Evolutionary conservation across 2,113 vertebrate species (phyloP).

Genomic region (Nettapus auritus): DNA sequence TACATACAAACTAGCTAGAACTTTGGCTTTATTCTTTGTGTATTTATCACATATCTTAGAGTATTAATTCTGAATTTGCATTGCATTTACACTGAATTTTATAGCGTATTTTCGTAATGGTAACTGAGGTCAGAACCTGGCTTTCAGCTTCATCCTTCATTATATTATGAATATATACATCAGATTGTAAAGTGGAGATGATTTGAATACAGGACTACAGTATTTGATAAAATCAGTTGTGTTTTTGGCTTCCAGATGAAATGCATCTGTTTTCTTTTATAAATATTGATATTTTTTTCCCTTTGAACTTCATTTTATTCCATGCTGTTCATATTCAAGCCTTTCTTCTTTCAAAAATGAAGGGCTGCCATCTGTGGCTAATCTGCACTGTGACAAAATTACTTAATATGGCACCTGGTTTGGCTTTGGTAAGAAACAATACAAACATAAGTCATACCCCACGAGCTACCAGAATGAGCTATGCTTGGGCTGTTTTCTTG

Average conservation of each 20-base stretch:
- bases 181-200: not conserved
- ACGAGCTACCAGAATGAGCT: not conserved
- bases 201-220: not conserved
- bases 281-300: not conserved
- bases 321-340: not conserved
- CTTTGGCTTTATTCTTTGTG: not conserved
- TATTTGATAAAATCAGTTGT: slow-evolving; percentile 29
- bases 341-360: not conserved
- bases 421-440: slow-evolving; percentile 41
- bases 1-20: not conserved
- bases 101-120: not conserved
- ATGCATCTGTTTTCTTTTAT: slow-evolving; percentile 62
- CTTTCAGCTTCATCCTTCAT: slow-evolving; percentile 1
- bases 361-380: slow-evolving; percentile 49
- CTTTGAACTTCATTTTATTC: slow-evolving; percentile 57
- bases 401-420: slow-evolving; percentile 47
- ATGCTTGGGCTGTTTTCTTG: slow-evolving; percentile 17
- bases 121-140: not conserved
- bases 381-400: slow-evolving; percentile 2
- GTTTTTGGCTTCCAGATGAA: slow-evolving; percentile 35
- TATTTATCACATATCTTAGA: not conserved
- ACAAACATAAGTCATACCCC: not conserved
- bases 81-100: not conserved
- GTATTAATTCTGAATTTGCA: slow-evolving; percentile 1
- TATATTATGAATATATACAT: not conserved